A percentile compares a stretch with the other conserved stretches of the same genome.
Evolutionary conservation across 2,888 invertebrate species (phyloP).

Genomic region (Rhopalosiphum nymphaeae): DNA sequence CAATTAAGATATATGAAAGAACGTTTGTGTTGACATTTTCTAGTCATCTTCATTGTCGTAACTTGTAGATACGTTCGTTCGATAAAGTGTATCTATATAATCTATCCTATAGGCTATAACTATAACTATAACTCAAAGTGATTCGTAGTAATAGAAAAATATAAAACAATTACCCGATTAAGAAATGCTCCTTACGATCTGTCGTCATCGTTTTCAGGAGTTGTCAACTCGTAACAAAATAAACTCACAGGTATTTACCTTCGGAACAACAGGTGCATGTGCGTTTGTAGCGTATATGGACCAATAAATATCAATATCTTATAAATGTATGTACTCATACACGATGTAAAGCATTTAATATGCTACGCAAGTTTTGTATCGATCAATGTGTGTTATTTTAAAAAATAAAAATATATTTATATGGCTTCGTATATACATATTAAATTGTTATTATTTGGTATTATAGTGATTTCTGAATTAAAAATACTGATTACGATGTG

Average conservation of each 20-base stretch:
- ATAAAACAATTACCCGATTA: not conserved
- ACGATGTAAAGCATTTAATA: not conserved
- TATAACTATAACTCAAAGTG: not conserved
- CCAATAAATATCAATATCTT: too few relatives aligned
- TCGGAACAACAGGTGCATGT: not conserved
- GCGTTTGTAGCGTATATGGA: not conserved
- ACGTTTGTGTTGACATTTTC: not conserved
- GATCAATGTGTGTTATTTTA: not conserved
- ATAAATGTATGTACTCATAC: not conserved
- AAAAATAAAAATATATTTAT: not conserved
- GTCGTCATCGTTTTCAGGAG: not conserved
- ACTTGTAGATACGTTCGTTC: not conserved
- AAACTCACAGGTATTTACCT: not conserved
- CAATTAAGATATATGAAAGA: not conserved
- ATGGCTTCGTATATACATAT: not conserved
- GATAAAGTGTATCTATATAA: not conserved
- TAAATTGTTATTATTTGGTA: not conserved
- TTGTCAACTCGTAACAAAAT: slow-evolving; percentile 14
- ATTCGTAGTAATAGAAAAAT: not conserved
- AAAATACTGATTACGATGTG: not conserved
- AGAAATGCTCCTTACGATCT: not conserved
- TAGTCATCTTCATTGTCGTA: not conserved
- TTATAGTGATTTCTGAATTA: not conserved
- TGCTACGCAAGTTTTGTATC: not conserved
- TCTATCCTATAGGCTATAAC: too few relatives aligned